phyloP scores from a whole-genome alignment of 2,888 invertebrate genomes.

The Philonicus albiceps region DNA sequence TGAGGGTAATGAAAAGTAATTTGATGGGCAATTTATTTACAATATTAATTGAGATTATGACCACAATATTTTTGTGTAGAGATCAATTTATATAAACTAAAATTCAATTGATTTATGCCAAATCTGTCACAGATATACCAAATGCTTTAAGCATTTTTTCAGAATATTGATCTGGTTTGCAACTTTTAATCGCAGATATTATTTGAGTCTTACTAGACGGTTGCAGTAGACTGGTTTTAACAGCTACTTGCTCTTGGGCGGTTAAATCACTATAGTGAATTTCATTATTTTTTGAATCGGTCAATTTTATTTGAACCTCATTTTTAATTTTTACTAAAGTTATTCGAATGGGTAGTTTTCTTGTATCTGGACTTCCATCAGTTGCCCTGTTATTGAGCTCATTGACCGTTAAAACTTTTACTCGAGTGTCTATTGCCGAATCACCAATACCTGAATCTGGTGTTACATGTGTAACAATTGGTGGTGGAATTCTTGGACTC shows the following conservation, averaged over 20 bases:
- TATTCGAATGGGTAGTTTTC: constrained; percentile 9
- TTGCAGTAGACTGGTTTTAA: not conserved
- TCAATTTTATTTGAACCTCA: constrained; percentile 30
- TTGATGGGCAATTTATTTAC: no score
- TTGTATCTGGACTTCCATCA: not conserved
- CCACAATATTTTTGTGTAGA: not conserved
- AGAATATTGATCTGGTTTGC: not conserved
- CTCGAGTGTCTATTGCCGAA: not conserved
- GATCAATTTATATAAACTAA: not conserved
- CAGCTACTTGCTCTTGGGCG: not conserved
- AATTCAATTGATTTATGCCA: not conserved
- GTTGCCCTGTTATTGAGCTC: not conserved
- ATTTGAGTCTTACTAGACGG: not conserved
- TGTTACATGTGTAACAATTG: not conserved
- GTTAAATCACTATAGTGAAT: not conserved
- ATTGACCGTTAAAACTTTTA: not conserved
- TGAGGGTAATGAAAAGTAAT: not conserved
- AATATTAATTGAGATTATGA: not conserved
- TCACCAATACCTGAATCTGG: not conserved
- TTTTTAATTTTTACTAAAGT: constrained; percentile 1
- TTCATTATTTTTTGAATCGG: not conserved
- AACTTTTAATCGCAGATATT: not conserved
- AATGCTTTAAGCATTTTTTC: not conserved
- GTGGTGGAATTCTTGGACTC: not conserved
- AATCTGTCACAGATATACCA: not conserved